A percentile compares a stretch with the other conserved stretches of the same genome.
phyloP scores from a whole-genome alignment of 2,113 vertebrate species.

The Podiceps cristatus region DNA sequence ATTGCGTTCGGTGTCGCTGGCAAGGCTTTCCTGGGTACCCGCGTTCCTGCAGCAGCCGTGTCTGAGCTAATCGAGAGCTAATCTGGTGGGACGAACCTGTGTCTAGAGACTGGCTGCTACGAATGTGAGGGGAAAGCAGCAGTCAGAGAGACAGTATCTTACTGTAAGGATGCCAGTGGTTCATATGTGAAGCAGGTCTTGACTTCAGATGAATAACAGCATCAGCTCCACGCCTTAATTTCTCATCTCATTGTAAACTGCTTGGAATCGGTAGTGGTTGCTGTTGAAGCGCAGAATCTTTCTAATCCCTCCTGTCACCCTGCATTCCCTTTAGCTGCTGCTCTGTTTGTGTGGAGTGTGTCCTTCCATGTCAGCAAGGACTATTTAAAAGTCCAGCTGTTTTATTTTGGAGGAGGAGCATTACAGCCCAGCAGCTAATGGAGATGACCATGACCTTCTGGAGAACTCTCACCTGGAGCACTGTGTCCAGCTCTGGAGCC shows the following conservation, averaged over 20 bases:
- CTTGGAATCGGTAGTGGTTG: not conserved
- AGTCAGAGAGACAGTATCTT: not conserved
- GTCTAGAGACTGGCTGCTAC: not conserved
- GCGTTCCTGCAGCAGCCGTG: not conserved
- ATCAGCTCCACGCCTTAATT: not conserved
- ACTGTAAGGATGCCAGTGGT: not conserved
- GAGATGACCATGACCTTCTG: not conserved
- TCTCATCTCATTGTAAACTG: not conserved
- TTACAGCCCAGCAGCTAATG: not conserved
- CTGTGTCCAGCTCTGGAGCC: no score
- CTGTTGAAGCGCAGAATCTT: not conserved
- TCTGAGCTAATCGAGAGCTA: not conserved
- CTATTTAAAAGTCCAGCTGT: not conserved
- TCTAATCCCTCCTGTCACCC: not conserved
- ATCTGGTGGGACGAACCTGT: not conserved
- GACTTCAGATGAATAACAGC: not conserved
- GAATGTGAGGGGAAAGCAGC: not conserved
- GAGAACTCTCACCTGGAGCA: no score
- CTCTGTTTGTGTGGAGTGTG: rapidly evolving
- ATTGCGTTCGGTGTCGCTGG: not conserved
- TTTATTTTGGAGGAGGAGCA: not conserved
- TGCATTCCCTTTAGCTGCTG: not conserved
- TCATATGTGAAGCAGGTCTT: rapidly evolving
- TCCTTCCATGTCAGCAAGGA: not conserved
- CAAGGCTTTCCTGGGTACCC: rapidly evolving